Evolutionary conservation across 2,113 vertebrate genomes (phyloP), one percentile per base, ranked within the genome.

Genomic region (Limanda limanda): DNA sequence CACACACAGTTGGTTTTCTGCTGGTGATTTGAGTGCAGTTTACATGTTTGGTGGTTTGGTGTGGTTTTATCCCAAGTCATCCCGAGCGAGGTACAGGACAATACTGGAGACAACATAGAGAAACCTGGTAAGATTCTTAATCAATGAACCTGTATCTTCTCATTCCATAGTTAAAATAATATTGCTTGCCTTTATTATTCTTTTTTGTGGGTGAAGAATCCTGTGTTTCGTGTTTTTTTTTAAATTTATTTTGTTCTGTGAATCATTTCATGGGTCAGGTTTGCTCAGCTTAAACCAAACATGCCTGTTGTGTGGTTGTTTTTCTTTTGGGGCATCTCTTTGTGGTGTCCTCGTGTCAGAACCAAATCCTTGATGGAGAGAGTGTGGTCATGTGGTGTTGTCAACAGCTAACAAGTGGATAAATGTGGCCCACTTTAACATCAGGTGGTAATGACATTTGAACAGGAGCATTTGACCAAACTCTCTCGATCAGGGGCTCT

Each of bases 11-110:
- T 85, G 54, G 61, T 68, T 68, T 64, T 78, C 18, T 56, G 3
- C 61, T 79, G 67, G 71, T 71, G 59, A 63, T 51, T 40, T 80
- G 63, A 68, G 71, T 67, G 58, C 52, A 70, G 87, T 80, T 87
- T 80, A 88, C 84, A 86, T 85, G 74, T 87, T 31, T 74, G 86
- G 76, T 88, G 84, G 77, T 87, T 86, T 92, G 92, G 81, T 94
- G 86, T 94, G 91, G 86, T 95, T 94, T 87, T 92, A 90, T 94
- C 90, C 81, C 85, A 94, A 95, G 94, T 94, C 78, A 93, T 95
- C 83, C 94, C 94, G 67, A 93, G 82, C 79, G 94, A 95, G 90
- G 92, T 90, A 87, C 94, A 95, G 92, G 94, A 95, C 90, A 91
- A 65, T 92, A 76, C 92, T 77, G 92, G 89, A 88, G 94, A 95